Evolutionary conservation across 1,140 invertebrate species (phyloP).

Genomic region (Bicyclus anynana): DNA sequence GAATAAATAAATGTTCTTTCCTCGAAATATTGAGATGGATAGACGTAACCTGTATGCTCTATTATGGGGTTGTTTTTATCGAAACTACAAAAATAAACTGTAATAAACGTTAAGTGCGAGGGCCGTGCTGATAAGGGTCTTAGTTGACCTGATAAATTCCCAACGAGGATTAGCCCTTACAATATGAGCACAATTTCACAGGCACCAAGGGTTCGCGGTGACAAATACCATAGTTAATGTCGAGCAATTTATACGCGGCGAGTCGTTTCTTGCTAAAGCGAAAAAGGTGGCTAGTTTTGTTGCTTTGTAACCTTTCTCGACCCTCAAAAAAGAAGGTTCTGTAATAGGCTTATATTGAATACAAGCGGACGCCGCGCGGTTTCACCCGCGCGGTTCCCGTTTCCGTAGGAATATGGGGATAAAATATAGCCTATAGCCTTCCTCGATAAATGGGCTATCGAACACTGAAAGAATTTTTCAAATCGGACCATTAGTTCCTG

Average conservation of each 20-base stretch:
- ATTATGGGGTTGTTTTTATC: background rate
- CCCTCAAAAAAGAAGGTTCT: no score
- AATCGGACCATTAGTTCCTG: no score
- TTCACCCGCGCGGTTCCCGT: no score
- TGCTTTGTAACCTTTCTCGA: background rate
- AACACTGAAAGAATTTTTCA: no score
- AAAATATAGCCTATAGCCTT: no score
- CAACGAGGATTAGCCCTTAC: conserved; percentile 65
- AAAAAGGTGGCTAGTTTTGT: conserved; percentile 1
- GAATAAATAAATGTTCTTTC: no score
- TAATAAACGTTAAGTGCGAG: conserved; percentile 12
- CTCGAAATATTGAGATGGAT: no score
- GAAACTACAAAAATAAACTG: background rate
- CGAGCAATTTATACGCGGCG: conserved; percentile 42
- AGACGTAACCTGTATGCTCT: no score
- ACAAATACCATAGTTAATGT: conserved; percentile 56
- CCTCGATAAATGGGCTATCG: no score
- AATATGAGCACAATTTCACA: conserved; percentile 69
- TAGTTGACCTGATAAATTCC: conserved; percentile 62
- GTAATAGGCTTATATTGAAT: no score
- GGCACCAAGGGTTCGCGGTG: conserved; percentile 48
- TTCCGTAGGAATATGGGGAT: no score
- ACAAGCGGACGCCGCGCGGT: no score
- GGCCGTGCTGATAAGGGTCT: conserved; percentile 50
- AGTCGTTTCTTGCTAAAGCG: conserved; percentile 18